Evolutionary conservation across 2,888 invertebrate species (phyloP).

Genomic region (Cephus pygmeus): DNA sequence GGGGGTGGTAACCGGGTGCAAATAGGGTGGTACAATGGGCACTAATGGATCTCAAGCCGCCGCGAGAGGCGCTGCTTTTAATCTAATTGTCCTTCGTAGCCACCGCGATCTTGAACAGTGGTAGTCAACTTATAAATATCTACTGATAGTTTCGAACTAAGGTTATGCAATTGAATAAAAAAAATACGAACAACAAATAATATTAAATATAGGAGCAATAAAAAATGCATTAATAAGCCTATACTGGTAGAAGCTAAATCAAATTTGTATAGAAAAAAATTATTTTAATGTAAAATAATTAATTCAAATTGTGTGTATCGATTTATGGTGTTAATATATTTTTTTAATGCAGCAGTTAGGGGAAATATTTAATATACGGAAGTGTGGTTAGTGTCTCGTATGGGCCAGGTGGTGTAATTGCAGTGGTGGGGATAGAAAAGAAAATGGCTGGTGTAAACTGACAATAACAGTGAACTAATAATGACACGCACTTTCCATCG

Average conservation of each 20-base stretch:
- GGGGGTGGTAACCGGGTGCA: slow-evolving; percentile 56
- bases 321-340: not conserved
- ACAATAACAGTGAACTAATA: not conserved
- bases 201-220: not conserved
- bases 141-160: not conserved
- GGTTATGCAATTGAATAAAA: not conserved
- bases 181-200: not conserved
- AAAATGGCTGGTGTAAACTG: not conserved
- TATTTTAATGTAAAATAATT: not conserved
- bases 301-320: not conserved
- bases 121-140: slow-evolving; percentile 24
- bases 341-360: not conserved
- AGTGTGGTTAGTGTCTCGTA: not conserved
- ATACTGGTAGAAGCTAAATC: not conserved
- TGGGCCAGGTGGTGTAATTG: slow-evolving; percentile 25
- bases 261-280: not conserved
- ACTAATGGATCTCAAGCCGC: slow-evolving; percentile 66
- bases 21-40: slow-evolving; percentile 66
- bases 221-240: not conserved
- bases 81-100: slow-evolving; percentile 65
- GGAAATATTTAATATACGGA: not conserved
- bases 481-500: slow-evolving; percentile 7
- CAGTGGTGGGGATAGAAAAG: slow-evolving; percentile 7
- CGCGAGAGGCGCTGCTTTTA: slow-evolving; percentile 66
- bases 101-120: slow-evolving; percentile 49